Base-by-base conservation (phyloP, 2,888 invertebrate species). In the Drosophila mulleri region DNA sequence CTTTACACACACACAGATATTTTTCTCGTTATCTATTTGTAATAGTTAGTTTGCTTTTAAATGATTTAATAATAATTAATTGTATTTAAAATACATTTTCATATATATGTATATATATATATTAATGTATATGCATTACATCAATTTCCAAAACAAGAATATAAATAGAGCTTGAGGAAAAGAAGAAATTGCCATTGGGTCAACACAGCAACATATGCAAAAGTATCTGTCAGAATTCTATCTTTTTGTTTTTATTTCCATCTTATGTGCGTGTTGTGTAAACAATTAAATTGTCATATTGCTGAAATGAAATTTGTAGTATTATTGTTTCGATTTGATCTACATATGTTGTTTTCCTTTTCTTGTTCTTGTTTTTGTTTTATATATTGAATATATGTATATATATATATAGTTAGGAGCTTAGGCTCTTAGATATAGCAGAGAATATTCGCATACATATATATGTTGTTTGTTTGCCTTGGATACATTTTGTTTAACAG, bases 31-130 rank as follows among this genome's bases (percentile, higher is more conserved):
- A 69, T 84, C 79, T 86, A 79, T 84, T 86, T 87, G 67, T 74
- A 84, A 86, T 85, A 84, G 87, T 85, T 84, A 83, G 84, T 86
- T 83, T 86, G 83, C 83, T 83, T 85, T 84, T 75, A 71, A 75
- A 82, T 82, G 74, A 64, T 85, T 70, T 71, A 58, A 67, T 79
- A 74, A 77, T 84, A 80, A 74, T 81, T 66, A 71, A 56, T 76
- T 76, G 83, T 85, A 84, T 84, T 84, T 83, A 72, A 74, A 84
- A 84, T 84, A 84, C 83, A 71, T 69, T 80, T 80, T 83, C 50
- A 50, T 54, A 80, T 29, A 29, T 29, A 29, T 26, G 23, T 23
- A 23, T 26, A 26, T 26, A 26, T 26, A 29, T 29, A 7, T 82
- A 80, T 83, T n/a, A n/a, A 80, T 85, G 75, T 78, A 81, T 67